Conservation (phyloP, 2,113 vertebrate species). For the Halcyon senegalensis region DNA sequence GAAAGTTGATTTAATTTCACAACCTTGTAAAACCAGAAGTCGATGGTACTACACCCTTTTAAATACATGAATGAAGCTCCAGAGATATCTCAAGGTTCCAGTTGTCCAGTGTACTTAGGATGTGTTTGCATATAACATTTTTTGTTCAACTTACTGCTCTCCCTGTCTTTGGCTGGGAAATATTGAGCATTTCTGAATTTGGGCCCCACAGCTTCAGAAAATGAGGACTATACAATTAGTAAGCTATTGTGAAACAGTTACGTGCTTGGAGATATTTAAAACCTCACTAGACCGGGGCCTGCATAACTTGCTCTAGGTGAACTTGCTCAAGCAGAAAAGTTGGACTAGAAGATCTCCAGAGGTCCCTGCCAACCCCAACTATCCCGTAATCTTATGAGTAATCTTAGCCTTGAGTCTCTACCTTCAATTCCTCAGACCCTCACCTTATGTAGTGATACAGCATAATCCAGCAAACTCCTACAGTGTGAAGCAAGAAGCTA, state of each 20-base stretch:
- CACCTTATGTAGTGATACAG: neutral
- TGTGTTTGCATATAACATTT: neutral
- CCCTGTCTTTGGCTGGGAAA: neutral
- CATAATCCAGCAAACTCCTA: neutral
- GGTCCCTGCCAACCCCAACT: neutral
- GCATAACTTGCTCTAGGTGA: neutral
- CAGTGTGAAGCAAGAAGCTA: neutral
- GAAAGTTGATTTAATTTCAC: neutral
- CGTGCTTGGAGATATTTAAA: neutral
- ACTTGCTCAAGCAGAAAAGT: neutral
- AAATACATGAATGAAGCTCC: neutral
- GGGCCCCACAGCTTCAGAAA: neutral
- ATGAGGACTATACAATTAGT: neutral
- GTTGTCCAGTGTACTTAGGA: neutral
- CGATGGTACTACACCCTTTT: neutral
- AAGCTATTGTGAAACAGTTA: neutral
- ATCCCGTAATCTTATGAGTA: neutral
- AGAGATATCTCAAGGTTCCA: neutral
- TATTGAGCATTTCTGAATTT: neutral
- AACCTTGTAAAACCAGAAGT: neutral
- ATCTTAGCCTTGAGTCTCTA: neutral
- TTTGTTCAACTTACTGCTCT: neutral
- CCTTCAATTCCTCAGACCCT: neutral
- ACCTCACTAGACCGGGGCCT: fast-evolving
- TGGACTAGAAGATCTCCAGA: neutral